phyloP scores from a whole-genome alignment of 2,113 vertebrate species.

The Syngnathus floridae region DNA sequence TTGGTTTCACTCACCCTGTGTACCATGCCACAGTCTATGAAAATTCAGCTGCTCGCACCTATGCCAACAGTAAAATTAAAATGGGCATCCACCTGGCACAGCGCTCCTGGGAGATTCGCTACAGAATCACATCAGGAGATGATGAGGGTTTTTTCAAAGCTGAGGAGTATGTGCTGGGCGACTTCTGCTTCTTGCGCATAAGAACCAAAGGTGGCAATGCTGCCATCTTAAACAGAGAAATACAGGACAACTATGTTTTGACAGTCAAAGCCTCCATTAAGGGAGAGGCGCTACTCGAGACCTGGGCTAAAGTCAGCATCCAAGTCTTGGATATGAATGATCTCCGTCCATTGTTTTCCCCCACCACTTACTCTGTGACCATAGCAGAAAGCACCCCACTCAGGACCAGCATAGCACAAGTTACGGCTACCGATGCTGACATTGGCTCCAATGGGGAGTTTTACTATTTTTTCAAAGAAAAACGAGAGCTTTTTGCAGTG shows the following conservation, averaged over 20 bases:
- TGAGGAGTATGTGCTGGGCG: constrained; percentile 88
- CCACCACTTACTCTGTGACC: constrained; percentile 92
- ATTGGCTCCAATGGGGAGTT: constrained; percentile 97
- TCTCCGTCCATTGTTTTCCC: constrained; percentile 95
- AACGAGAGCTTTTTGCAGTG: constrained; percentile 89
- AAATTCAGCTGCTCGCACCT: constrained; percentile 95
- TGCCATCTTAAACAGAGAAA: constrained; percentile 93
- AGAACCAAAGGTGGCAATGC: constrained; percentile 97
- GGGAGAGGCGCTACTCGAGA: constrained; percentile 83
- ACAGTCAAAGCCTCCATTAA: constrained; percentile 89
- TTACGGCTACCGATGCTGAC: constrained; percentile 96
- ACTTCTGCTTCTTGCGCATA: constrained; percentile 96
- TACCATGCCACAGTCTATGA: constrained; percentile 92
- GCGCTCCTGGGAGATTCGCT: constrained; percentile 92
- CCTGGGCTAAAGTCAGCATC: constrained; percentile 92
- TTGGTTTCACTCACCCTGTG: constrained; percentile 84
- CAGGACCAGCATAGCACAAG: constrained; percentile 95
- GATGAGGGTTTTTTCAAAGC: constrained; percentile 98
- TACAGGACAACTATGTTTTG: constrained; percentile 92
- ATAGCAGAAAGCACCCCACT: constrained; percentile 92
- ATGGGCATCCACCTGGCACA: constrained; percentile 87
- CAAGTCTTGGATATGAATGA: constrained; percentile 98
- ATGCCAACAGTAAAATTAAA: constrained; percentile 84
- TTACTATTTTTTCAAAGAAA: constrained; percentile 97
- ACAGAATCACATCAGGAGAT: constrained; percentile 91